Conservation (phyloP, 2,113 vertebrate species). For the Brienomyrus brachyistius region DNA sequence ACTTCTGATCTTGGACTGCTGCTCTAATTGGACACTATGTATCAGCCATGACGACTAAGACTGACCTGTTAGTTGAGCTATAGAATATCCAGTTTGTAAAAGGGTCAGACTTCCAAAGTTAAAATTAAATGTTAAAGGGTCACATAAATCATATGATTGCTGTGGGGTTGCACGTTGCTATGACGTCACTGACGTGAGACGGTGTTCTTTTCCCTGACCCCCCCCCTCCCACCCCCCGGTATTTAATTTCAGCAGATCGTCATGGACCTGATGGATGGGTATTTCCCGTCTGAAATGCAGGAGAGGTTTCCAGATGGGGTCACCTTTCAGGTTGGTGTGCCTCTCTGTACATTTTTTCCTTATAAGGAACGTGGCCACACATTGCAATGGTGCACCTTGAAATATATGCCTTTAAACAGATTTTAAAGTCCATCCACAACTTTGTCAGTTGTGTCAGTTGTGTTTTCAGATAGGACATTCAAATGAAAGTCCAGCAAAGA, state of each 20-base stretch:
- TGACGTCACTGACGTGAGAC: neutral
- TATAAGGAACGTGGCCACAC: neutral
- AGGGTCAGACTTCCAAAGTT: neutral
- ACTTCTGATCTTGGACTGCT: neutral
- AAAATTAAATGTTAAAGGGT: neutral
- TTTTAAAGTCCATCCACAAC: neutral
- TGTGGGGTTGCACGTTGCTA: neutral
- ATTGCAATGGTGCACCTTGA: neutral
- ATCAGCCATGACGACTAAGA: neutral
- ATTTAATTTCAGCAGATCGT: constrained; percentile 68
- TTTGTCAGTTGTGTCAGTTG: neutral
- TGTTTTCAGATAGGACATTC: neutral
- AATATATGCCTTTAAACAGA: neutral
- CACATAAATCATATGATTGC: neutral
- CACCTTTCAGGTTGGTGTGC: constrained; percentile 68
- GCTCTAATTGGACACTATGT: neutral
- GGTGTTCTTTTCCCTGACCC: neutral
- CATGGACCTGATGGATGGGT: constrained; percentile 82
- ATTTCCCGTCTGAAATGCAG: constrained; percentile 84
- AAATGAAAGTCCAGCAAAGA: neutral
- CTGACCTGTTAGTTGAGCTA: neutral
- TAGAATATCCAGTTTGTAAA: neutral
- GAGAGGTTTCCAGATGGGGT: constrained; percentile 70
- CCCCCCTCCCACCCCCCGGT: neutral
- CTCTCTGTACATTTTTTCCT: neutral